Percentiles rank a stretch among this genome's conserved stretches.
Evolutionary conservation across 2,113 vertebrate species (phyloP).

Genomic region (Poeciliopsis occidentalis): DNA sequence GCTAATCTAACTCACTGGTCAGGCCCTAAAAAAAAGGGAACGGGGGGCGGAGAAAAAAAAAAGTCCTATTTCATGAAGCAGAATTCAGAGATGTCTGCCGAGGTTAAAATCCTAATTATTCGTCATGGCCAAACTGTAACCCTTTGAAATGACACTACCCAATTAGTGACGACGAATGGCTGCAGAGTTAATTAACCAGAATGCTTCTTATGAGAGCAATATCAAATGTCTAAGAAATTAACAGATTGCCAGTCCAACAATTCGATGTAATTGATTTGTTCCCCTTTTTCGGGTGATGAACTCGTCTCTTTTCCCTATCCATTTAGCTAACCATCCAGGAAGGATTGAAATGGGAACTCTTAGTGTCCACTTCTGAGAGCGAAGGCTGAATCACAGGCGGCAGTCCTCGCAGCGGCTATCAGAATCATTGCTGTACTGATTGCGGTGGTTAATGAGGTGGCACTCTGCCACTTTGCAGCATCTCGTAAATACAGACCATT

Average conservation of each 20-base stretch:
- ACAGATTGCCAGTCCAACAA: constrained; percentile 74
- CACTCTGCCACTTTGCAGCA: constrained; percentile 51
- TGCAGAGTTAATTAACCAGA: constrained; percentile 76
- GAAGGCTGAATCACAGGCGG: constrained; percentile 32
- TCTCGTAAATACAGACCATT: constrained; percentile 59
- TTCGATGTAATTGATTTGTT: constrained; percentile 80
- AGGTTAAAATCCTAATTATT: constrained; percentile 78
- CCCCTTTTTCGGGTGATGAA: constrained; percentile 65
- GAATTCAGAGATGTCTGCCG: constrained; percentile 47
- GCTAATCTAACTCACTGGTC: constrained; percentile 10
- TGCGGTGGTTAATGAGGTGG: constrained; percentile 62
- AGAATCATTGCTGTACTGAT: constrained; percentile 57
- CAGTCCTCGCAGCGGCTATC: constrained; percentile 30
- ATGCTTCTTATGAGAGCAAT: constrained; percentile 72
- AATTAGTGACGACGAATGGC: constrained; percentile 78
- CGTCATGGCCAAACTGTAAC: constrained; percentile 64
- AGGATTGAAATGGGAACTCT: constrained; percentile 49
- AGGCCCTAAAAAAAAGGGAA: constrained; percentile 8
- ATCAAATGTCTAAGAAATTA: constrained; percentile 80
- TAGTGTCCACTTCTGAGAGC: constrained; percentile 48
- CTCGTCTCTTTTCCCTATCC: constrained; percentile 45
- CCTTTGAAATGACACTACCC: constrained; percentile 77
- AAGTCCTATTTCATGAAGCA: constrained; percentile 38
- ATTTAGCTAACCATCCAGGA: constrained; percentile 60
- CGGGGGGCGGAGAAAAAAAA: neutral